Evolutionary conservation across 2,888 invertebrate species (phyloP).

Genomic region (Drosophila helvetica): DNA sequence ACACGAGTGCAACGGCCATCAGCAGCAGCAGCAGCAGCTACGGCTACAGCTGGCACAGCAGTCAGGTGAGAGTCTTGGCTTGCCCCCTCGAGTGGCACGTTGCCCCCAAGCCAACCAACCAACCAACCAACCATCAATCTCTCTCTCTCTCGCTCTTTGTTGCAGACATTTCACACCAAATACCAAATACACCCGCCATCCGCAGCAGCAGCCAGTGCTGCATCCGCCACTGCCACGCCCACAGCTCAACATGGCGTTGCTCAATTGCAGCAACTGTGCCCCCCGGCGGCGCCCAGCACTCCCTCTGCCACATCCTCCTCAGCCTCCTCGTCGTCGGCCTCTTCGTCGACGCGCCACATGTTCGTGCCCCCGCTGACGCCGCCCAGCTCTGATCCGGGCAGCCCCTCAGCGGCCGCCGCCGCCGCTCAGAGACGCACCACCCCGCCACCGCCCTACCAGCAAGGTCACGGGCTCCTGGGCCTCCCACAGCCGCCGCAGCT

Average conservation of each 20-base stretch:
- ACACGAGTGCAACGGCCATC: slow-evolving; percentile 60
- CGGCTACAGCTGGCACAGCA: slow-evolving; percentile 83
- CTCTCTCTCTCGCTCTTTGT: slow-evolving; percentile 1
- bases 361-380: slow-evolving; percentile 94
- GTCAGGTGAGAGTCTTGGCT: slow-evolving; percentile 80
- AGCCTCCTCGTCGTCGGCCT: slow-evolving; percentile 84
- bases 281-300: slow-evolving; percentile 80
- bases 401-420: slow-evolving; percentile 86
- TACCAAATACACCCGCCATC: slow-evolving; percentile 82
- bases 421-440: slow-evolving; percentile 77
- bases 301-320: slow-evolving; percentile 70
- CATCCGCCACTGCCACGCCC: slow-evolving; percentile 71
- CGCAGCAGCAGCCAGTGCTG: slow-evolving; percentile 45
- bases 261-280: slow-evolving; percentile 78
- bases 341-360: slow-evolving; percentile 86
- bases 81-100: not conserved
- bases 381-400: slow-evolving; percentile 94
- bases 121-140: slow-evolving; percentile 4
- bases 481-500: slow-evolving; percentile 54
- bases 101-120: slow-evolving; percentile 12
- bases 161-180: slow-evolving; percentile 82
- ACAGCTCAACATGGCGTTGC: slow-evolving; percentile 70
- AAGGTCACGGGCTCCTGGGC: slow-evolving; percentile 74
- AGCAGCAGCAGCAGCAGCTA: slow-evolving; percentile 66
- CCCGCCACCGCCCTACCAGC: slow-evolving; percentile 82